These are phyloP conservation scores for Stenotaenia linearis DNA, from an alignment of 2,888 invertebrate genomes.

Conservation along the genomic window DNA sequence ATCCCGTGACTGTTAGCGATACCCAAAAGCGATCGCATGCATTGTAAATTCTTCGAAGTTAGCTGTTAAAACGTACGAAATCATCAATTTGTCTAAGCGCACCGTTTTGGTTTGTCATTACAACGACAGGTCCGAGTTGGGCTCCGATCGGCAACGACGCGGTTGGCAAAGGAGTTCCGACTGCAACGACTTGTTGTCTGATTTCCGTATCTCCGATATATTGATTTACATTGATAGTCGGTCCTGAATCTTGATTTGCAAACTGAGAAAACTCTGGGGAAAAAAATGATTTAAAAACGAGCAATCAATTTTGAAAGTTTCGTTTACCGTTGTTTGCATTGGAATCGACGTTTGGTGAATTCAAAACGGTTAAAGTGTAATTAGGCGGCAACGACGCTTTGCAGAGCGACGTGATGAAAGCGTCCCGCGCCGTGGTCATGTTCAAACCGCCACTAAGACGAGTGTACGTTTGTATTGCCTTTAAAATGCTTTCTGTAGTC, in stretches of 20 bases:
- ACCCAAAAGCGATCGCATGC: conserved; percentile 84
- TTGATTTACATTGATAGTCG: conserved; percentile 43
- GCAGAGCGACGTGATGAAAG: conserved; percentile 89
- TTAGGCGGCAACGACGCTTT: conserved; percentile 93
- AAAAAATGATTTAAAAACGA: conserved; percentile 27
- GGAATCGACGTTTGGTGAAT: conserved; percentile 36
- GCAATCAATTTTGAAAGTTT: neutral
- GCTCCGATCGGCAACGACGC: conserved; percentile 68
- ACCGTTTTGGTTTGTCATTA: too few relatives aligned
- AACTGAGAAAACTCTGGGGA: conserved; percentile 50
- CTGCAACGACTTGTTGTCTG: conserved; percentile 91
- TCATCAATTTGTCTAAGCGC: too few relatives aligned
- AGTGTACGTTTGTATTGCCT: conserved; percentile 83
- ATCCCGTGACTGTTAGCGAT: conserved; percentile 88
- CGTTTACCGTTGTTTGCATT: conserved; percentile 17
- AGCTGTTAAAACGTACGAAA: conserved; percentile 58
- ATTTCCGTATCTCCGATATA: conserved; percentile 63
- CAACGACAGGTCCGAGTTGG: conserved; percentile 86
- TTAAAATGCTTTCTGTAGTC: conserved; percentile 82
- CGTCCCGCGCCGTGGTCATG: conserved; percentile 74
- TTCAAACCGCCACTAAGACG: conserved; percentile 80
- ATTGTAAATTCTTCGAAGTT: conserved; percentile 94
- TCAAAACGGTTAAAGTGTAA: conserved; percentile 84
- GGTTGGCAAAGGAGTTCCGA: conserved; percentile 89
- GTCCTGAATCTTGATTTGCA: too few relatives aligned